These are phyloP conservation scores for Chesias legatella DNA, from an alignment of 2,888 invertebrate genomes.

Conservation along the genomic window DNA sequence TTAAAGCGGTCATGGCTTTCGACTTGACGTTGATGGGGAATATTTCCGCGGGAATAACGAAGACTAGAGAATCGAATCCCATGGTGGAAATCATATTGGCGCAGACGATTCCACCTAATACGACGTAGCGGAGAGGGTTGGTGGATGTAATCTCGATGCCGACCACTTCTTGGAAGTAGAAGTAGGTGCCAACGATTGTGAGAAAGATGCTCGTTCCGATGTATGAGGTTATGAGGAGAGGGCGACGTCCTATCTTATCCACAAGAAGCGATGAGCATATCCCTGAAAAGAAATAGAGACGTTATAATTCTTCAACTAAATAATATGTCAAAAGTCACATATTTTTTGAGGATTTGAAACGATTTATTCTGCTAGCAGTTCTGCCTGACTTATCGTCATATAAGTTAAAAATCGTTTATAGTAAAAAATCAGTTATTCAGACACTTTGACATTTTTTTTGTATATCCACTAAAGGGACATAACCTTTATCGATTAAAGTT, in stretches of 20 bases:
- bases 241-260: slow-evolving; percentile 67
- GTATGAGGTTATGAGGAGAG: slow-evolving; percentile 66
- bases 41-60: slow-evolving; percentile 77
- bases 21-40: slow-evolving; percentile 81
- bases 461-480: too few species aligned
- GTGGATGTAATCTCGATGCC: slow-evolving; percentile 36
- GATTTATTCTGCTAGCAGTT: too few species aligned
- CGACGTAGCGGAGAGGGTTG: slow-evolving; percentile 51
- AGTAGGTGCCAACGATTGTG: slow-evolving; percentile 54
- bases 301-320: background rate
- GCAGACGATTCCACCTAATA: slow-evolving; percentile 62
- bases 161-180: slow-evolving; percentile 52
- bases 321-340: too few species aligned
- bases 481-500: too few species aligned
- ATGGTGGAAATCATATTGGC: slow-evolving; percentile 51
- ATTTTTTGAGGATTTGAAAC: too few species aligned
- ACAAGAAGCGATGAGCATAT: slow-evolving; percentile 55
- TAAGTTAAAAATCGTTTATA: too few species aligned
- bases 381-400: too few species aligned
- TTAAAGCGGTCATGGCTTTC: slow-evolving; percentile 70
- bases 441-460: too few species aligned
- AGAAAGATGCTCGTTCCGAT: slow-evolving; percentile 49
- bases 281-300: too few species aligned
- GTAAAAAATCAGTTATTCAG: too few species aligned
- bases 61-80: slow-evolving; percentile 73